A percentile compares a stretch with the other conserved stretches of the same genome.
phyloP scores from a whole-genome alignment of 2,888 invertebrate species.

The Eupithecia subfuscata region DNA sequence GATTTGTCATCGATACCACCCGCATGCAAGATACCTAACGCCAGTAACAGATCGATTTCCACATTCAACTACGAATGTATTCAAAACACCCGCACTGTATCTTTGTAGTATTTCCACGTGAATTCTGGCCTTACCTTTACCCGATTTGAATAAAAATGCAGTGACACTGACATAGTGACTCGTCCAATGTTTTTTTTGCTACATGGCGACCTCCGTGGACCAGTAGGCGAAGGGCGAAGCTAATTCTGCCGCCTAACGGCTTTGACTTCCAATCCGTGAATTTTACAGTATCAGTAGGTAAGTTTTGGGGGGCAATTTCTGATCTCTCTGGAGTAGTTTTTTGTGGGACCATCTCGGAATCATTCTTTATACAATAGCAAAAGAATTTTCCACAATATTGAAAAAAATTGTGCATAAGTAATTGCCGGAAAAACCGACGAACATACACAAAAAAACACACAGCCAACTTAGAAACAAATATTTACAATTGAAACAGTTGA shows the following conservation, averaged over 20 bases:
- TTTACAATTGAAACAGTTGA: no score
- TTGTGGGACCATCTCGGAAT: no score
- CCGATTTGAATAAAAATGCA: slow-evolving; percentile 27
- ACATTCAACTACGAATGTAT: not conserved
- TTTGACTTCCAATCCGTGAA: not conserved
- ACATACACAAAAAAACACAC: no score
- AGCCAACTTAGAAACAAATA: no score
- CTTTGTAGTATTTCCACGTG: slow-evolving; percentile 5
- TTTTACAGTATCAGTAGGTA: no score
- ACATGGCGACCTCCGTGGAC: not conserved
- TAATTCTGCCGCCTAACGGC: not conserved
- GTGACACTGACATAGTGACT: slow-evolving; percentile 23
- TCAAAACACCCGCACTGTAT: not conserved
- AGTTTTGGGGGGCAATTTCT: no score
- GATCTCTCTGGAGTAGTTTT: no score
- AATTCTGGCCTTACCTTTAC: not conserved
- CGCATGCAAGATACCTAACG: not conserved
- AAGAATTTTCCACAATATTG: no score
- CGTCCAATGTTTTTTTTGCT: not conserved
- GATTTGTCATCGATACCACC: not conserved
- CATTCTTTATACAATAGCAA: no score
- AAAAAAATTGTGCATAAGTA: no score
- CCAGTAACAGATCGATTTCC: not conserved
- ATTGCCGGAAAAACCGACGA: no score
- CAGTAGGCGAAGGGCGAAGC: not conserved